A percentile compares a stretch with the other conserved stretches of the same genome.
Evolutionary conservation across 2,888 invertebrate species (phyloP).

Genomic region (Mimas tiliae): DNA sequence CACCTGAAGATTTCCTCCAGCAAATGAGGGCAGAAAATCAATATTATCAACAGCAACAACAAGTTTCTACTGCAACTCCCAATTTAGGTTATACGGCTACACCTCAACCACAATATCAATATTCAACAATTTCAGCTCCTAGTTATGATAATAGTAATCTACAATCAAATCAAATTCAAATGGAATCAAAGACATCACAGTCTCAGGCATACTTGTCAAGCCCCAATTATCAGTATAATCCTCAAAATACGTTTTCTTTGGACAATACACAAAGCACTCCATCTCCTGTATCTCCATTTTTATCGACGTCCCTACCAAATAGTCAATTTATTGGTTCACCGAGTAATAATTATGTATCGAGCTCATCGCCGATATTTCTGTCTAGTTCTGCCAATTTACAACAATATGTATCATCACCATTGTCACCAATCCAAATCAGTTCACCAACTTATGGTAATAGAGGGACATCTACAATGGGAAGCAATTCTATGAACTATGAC

Average conservation of each 20-base stretch:
- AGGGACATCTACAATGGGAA: constrained; percentile 60
- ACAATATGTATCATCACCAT: constrained; percentile 72
- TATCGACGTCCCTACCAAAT: constrained; percentile 67
- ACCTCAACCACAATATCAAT: constrained; percentile 74
- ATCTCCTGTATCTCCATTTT: constrained; percentile 63
- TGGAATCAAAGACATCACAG: constrained; percentile 62
- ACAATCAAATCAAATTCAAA: constrained; percentile 60
- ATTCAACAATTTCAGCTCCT: constrained; percentile 62
- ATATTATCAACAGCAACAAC: constrained; percentile 66
- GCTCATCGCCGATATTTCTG: constrained; percentile 69
- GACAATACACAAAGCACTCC: constrained; percentile 68
- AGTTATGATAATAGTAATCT: constrained; percentile 63
- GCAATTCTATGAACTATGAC: constrained; percentile 57
- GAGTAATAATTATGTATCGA: constrained; percentile 69
- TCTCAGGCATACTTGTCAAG: constrained; percentile 59
- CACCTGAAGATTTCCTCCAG: constrained; percentile 78
- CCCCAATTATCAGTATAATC: constrained; percentile 63
- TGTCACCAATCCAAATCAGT: constrained; percentile 66
- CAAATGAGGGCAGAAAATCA: constrained; percentile 74
- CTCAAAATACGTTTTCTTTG: constrained; percentile 57
- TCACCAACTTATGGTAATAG: constrained; percentile 66
- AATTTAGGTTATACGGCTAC: constrained; percentile 71
- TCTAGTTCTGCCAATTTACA: constrained; percentile 72
- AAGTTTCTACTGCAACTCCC: constrained; percentile 67
- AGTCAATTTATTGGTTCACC: constrained; percentile 69